These are phyloP conservation scores for Villa cingulata DNA, from an alignment of 2,888 invertebrate genomes.

Conservation along the genomic window DNA sequence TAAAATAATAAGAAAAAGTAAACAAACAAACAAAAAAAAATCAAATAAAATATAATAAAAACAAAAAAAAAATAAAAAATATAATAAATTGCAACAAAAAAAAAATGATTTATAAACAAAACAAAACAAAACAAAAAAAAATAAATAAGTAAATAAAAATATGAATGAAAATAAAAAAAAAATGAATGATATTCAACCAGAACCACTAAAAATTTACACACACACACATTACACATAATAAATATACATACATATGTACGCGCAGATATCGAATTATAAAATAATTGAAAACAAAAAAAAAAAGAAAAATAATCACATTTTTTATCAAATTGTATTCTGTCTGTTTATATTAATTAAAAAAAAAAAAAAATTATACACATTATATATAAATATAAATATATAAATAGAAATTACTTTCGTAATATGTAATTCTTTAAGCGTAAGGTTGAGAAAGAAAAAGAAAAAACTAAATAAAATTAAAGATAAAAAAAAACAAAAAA, in stretches of 20 bases:
- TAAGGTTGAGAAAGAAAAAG: background rate
- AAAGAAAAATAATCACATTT: background rate
- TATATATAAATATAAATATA: too few species aligned
- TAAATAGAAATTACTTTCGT: background rate
- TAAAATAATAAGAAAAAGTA: conserved; percentile 1
- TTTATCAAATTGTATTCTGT: background rate
- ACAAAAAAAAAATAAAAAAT: background rate
- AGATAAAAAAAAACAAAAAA: too few species aligned
- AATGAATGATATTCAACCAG: background rate
- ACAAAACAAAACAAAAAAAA: background rate
- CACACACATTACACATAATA: too few species aligned
- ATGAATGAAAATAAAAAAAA: conserved; percentile 1
- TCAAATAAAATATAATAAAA: too few species aligned
- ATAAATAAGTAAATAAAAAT: conserved; percentile 1
- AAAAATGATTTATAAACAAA: too few species aligned
- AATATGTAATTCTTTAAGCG: background rate
- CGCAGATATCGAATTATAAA: too few species aligned
- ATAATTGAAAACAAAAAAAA: background rate
- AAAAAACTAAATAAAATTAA: too few species aligned
- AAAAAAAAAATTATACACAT: too few species aligned
- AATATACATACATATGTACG: too few species aligned
- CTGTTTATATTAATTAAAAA: background rate
- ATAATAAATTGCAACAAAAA: too few species aligned
- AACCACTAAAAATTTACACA: background rate
- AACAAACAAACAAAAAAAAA: too few species aligned